Conservation (phyloP, 2,113 vertebrate species). For the Uria aalge region DNA sequence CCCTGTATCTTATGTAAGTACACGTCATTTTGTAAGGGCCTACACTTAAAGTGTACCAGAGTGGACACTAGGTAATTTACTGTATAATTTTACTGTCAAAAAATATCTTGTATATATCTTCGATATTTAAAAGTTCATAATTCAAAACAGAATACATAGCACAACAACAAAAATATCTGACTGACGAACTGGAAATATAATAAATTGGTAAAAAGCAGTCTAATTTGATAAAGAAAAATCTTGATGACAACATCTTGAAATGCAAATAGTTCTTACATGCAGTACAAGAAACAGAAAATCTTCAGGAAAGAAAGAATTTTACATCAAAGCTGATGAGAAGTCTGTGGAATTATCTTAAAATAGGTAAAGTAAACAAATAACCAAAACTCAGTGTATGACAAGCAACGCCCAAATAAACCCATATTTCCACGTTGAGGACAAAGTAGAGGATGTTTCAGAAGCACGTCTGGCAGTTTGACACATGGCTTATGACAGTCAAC, state of each 20-base stretch:
- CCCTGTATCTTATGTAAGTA: constrained; percentile 69
- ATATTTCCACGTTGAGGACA: background rate
- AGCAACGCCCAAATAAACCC: background rate
- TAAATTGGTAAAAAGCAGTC: background rate
- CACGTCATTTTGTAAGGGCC: constrained; percentile 58
- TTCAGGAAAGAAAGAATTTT: background rate
- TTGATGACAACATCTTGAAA: background rate
- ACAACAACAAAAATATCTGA: background rate
- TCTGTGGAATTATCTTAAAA: background rate
- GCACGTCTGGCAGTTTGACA: constrained; percentile 4
- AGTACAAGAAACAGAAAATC: background rate
- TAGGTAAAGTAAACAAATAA: background rate
- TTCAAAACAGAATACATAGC: constrained; percentile 39
- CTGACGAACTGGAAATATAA: background rate
- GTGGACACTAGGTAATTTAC: constrained; percentile 69
- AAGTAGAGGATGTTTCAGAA: background rate
- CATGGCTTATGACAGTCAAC: background rate
- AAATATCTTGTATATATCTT: background rate
- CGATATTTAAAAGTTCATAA: constrained; percentile 31
- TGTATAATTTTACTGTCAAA: constrained; percentile 55
- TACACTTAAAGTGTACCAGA: constrained; percentile 56
- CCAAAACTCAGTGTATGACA: background rate
- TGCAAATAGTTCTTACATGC: background rate
- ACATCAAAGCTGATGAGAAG: background rate
- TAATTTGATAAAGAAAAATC: background rate